These are phyloP conservation scores for Austrofundulus limnaeus DNA, from an alignment of 2,113 vertebrate genomes.

Conservation along the genomic window DNA sequence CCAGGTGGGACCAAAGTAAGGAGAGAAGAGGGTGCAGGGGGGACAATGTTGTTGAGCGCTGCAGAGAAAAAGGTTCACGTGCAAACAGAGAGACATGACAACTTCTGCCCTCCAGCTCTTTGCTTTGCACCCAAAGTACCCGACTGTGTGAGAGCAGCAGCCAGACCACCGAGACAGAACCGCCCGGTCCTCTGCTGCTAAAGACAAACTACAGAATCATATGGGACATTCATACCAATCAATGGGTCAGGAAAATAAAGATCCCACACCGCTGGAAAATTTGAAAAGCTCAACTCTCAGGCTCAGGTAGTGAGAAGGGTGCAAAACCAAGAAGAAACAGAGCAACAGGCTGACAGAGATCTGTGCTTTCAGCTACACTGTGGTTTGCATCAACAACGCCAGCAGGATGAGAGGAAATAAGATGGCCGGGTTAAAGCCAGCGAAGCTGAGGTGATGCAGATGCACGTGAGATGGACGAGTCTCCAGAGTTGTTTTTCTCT, in stretches of 20 bases:
- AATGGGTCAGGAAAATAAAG: constrained; percentile 14
- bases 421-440: constrained; percentile 52
- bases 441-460: constrained; percentile 54
- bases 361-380: constrained; percentile 36
- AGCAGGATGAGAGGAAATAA: constrained; percentile 43
- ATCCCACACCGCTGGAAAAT: constrained; percentile 10
- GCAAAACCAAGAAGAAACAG: constrained; percentile 75
- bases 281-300: constrained; percentile 22
- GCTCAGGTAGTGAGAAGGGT: constrained; percentile 50
- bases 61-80: constrained; percentile 75
- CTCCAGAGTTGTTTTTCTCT: constrained; percentile 11
- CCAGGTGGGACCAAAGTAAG: constrained; percentile 70
- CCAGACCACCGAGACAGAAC: not conserved
- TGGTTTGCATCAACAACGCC: constrained; percentile 41
- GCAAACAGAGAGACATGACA: constrained; percentile 81
- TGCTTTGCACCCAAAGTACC: constrained; percentile 68
- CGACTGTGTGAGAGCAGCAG: not conserved
- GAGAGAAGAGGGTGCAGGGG: constrained; percentile 80
- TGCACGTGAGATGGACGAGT: constrained; percentile 17
- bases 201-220: constrained; percentile 12
- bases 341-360: constrained; percentile 59
- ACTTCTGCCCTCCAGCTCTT: constrained; percentile 74
- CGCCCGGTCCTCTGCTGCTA: constrained; percentile 3
- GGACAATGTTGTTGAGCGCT: constrained; percentile 79
- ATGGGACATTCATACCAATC: too few species aligned